Percentiles rank a stretch among this genome's conserved stretches.
phyloP scores from a whole-genome alignment of 2,113 vertebrate genomes.

The Etheostoma spectabile region DNA sequence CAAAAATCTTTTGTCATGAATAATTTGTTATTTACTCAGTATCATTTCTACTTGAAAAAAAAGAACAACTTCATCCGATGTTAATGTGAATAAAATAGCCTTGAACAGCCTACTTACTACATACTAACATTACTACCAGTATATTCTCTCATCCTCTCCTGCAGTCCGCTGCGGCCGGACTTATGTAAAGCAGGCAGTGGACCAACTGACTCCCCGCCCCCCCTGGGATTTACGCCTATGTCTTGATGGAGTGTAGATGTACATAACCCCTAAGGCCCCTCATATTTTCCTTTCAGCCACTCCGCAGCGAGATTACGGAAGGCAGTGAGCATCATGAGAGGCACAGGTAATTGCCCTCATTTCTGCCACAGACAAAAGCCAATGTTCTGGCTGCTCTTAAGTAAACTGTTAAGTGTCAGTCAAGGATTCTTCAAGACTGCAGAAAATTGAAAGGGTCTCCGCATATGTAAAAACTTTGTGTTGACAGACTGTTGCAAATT shows the following conservation, averaged over 20 bases:
- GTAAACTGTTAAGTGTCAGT: slow-evolving; percentile 66
- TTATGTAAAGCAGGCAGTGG: too few species aligned
- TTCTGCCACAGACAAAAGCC: slow-evolving; percentile 75
- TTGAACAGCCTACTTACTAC: too few species aligned
- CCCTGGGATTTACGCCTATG: too few species aligned
- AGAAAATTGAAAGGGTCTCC: slow-evolving; percentile 70
- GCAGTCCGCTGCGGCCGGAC: too few species aligned
- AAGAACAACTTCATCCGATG: too few species aligned
- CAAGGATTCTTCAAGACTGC: slow-evolving; percentile 71
- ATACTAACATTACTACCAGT: too few species aligned
- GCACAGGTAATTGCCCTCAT: slow-evolving; percentile 73
- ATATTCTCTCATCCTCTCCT: too few species aligned
- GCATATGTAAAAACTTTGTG: slow-evolving; percentile 6
- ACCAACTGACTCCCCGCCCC: too few species aligned
- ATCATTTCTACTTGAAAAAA: too few species aligned
- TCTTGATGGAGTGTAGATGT: slow-evolving; percentile 47
- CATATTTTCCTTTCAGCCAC: slow-evolving; percentile 57
- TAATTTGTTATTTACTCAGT: too few species aligned
- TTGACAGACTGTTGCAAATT: slow-evolving; percentile 34
- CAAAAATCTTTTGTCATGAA: too few species aligned
- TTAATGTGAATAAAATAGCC: too few species aligned
- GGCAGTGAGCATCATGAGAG: slow-evolving; percentile 57
- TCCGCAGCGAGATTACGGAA: slow-evolving; percentile 59
- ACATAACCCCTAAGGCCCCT: slow-evolving; percentile 44
- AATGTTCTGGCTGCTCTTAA: slow-evolving; percentile 77